Percentiles rank a stretch among this genome's conserved stretches.
These are phyloP conservation scores for Drosophila setifemur DNA, from an alignment of 1,140 invertebrate genomes.

Conservation along the genomic window DNA sequence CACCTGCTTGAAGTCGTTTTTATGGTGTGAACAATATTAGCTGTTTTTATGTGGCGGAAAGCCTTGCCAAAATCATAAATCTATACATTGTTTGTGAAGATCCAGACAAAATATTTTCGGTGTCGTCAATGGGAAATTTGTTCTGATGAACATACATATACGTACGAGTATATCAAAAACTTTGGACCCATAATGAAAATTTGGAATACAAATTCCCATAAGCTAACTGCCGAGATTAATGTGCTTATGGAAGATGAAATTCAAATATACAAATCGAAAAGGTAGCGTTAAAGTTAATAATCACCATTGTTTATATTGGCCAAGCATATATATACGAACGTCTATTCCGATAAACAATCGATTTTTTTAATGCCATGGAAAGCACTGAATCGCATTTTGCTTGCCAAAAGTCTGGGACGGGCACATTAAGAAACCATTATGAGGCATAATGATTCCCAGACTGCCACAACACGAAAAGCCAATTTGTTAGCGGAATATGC, in stretches of 20 bases:
- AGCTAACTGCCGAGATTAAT: neutral
- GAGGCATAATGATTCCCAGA: constrained; percentile 1
- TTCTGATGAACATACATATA: constrained; percentile 25
- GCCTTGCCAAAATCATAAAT: constrained; percentile 47
- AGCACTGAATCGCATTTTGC: constrained; percentile 53
- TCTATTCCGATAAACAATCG: constrained; percentile 57
- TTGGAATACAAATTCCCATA: neutral
- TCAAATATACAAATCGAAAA: constrained; percentile 17
- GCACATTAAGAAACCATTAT: constrained; percentile 62
- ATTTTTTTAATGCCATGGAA: constrained; percentile 58
- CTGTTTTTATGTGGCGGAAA: constrained; percentile 32
- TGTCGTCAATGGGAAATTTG: constrained; percentile 29
- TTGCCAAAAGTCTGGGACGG: constrained; percentile 37
- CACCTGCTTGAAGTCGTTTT: constrained; percentile 16
- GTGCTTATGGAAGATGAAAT: neutral
- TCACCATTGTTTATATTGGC: constrained; percentile 54
- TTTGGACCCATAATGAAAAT: neutral
- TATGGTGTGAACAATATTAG: constrained; percentile 9
- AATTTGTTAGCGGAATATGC: neutral
- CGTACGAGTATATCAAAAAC: no score
- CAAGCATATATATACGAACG: constrained; percentile 27
- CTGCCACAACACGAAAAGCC: constrained; percentile 12
- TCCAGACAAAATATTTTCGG: constrained; percentile 5
- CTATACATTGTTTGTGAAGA: constrained; percentile 32
- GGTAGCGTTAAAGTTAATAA: constrained; percentile 58